Percentiles rank a stretch among this genome's conserved stretches.
Conservation (phyloP, 2,888 invertebrate genomes). For the Drosophila trichaetosa region DNA sequence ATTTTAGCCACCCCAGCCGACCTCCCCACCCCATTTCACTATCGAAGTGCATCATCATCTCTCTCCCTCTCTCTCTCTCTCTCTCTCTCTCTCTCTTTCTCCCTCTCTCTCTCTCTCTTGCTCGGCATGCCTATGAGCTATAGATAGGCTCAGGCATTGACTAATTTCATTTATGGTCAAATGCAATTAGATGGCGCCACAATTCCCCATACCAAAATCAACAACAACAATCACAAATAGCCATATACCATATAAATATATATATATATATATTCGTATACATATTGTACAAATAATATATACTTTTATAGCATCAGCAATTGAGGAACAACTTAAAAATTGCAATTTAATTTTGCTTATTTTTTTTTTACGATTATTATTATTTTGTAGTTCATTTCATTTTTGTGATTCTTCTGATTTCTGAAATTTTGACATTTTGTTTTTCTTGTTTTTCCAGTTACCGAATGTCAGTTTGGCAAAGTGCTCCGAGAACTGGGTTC, state of each 20-base stretch:
- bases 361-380: not conserved
- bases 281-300: constrained; percentile 4
- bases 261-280: constrained; percentile 1
- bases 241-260: constrained; percentile 10
- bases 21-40: not conserved
- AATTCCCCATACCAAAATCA: constrained; percentile 37
- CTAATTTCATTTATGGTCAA: constrained; percentile 60
- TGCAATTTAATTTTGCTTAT: constrained; percentile 1
- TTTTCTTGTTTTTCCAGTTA: constrained; percentile 85
- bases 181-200: constrained; percentile 69
- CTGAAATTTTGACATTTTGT: constrained; percentile 6
- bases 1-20: not conserved
- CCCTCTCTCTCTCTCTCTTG: not conserved
- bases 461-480: constrained; percentile 97
- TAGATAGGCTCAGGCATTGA: constrained; percentile 52
- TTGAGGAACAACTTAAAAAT: constrained; percentile 10
- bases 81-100: not conserved
- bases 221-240: constrained; percentile 14
- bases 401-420: constrained; percentile 12
- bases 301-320: constrained; percentile 19
- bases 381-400: not conserved
- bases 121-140: constrained; percentile 21
- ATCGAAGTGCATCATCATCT: not conserved
- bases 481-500: constrained; percentile 94
- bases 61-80: not conserved